phyloP scores from a whole-genome alignment of 2,113 vertebrate genomes.

The Ageneiosus marmoratus region DNA sequence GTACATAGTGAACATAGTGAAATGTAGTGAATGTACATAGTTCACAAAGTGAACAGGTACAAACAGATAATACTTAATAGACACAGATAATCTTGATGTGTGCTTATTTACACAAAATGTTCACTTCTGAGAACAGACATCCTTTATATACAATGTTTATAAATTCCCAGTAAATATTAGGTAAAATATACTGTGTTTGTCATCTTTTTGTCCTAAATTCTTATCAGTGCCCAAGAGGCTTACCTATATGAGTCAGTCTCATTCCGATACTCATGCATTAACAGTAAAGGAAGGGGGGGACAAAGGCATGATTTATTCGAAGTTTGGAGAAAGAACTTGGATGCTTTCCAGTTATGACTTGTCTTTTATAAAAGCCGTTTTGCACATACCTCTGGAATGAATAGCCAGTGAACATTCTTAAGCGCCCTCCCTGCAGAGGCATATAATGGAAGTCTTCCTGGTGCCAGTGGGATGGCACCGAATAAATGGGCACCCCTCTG shows the following conservation, averaged over 20 bases:
- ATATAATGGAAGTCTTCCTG: conserved; percentile 64
- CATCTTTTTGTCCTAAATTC: conserved; percentile 21
- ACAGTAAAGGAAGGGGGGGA: conserved; percentile 35
- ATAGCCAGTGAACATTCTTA: conserved; percentile 58
- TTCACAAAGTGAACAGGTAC: background rate
- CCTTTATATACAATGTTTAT: background rate
- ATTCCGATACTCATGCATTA: conserved; percentile 39
- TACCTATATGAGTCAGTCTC: conserved; percentile 32
- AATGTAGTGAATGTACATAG: background rate
- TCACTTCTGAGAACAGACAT: background rate
- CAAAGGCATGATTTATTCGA: conserved; percentile 50
- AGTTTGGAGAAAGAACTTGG: conserved; percentile 47
- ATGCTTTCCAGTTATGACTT: conserved; percentile 50
- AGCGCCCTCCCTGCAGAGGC: conserved; percentile 55
- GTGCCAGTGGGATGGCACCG: conserved; percentile 61
- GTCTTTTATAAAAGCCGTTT: conserved; percentile 50
- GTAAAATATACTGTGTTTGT: background rate
- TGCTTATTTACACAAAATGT: background rate
- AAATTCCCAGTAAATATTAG: background rate
- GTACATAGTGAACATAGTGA: background rate
- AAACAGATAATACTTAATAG: background rate
- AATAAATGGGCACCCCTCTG: conserved; percentile 70
- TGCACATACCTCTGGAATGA: conserved; percentile 58
- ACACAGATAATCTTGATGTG: background rate
- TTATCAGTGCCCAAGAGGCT: conserved; percentile 27